Evolutionary conservation across 2,113 vertebrate species (phyloP).

Genomic region (Neodontobutis hainanensis): DNA sequence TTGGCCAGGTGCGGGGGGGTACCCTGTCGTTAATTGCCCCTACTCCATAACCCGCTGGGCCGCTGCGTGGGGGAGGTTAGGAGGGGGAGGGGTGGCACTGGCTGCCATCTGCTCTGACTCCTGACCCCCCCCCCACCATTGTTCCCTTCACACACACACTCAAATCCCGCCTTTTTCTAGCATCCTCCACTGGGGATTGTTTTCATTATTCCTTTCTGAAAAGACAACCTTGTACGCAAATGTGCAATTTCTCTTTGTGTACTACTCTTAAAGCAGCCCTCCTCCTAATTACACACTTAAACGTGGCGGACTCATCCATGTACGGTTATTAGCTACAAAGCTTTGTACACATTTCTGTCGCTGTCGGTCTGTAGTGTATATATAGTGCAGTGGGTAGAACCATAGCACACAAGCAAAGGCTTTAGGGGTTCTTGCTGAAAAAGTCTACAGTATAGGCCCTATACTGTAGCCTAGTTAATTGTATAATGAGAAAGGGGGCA

Average conservation of each 20-base stretch:
- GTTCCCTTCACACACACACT: neutral
- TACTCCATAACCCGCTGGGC: slow-evolving; percentile 66
- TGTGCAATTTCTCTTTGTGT: slow-evolving; percentile 1
- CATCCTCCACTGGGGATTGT: slow-evolving; percentile 18
- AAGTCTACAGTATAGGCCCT: no score
- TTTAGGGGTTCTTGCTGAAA: no score
- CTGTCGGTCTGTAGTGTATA: slow-evolving; percentile 14
- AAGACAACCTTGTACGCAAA: slow-evolving; percentile 15
- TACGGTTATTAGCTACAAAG: slow-evolving; percentile 6
- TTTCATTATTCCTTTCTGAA: slow-evolving; percentile 41
- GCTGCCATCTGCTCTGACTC: slow-evolving; percentile 87
- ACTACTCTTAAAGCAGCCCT: neutral
- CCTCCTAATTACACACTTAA: slow-evolving; percentile 29
- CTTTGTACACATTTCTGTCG: neutral
- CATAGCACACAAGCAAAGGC: slow-evolving; percentile 6
- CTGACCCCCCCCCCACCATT: slow-evolving; percentile 72
- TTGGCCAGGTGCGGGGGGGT: slow-evolving; percentile 9
- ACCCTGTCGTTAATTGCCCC: slow-evolving; percentile 64
- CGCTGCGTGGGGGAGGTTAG: slow-evolving; percentile 30
- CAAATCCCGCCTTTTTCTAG: slow-evolving; percentile 50
- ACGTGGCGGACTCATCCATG: slow-evolving; percentile 21
- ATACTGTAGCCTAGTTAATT: neutral
- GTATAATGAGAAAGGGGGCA: neutral
- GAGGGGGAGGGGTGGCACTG: slow-evolving; percentile 52
- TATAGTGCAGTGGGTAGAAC: neutral